Conservation (phyloP, 2,797 vertebrate species). For the Enoplosus armatus region DNA sequence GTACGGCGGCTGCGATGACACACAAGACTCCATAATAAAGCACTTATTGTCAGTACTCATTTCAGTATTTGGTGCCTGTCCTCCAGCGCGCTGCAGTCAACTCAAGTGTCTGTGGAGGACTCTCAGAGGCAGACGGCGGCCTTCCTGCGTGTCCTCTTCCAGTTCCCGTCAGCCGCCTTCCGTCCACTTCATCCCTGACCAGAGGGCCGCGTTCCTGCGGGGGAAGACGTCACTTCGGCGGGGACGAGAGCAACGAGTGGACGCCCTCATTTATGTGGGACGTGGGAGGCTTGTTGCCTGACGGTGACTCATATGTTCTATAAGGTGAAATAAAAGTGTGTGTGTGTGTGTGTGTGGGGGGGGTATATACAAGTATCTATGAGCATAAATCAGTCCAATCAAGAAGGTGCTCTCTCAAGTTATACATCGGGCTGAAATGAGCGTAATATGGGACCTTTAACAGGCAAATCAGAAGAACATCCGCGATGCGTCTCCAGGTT, state of each 20-base stretch:
- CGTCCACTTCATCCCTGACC: not conserved
- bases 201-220: not conserved
- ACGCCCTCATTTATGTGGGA: not conserved
- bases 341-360: no score
- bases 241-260: not conserved
- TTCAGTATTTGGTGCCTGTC: not conserved
- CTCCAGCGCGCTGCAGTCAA: not conserved
- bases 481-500: no score
- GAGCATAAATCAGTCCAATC: no score
- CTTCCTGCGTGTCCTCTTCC: not conserved
- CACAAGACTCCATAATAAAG: not conserved
- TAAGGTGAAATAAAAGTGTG: no score
- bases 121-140: not conserved
- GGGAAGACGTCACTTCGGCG: not conserved
- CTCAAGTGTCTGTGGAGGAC: constrained; percentile 8
- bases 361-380: no score
- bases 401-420: no score
- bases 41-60: not conserved
- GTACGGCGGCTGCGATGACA: no score
- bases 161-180: not conserved
- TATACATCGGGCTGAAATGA: no score
- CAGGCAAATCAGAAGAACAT: no score
- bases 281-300: not conserved
- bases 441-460: no score
- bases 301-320: not conserved